A percentile compares a stretch with the other conserved stretches of the same genome.
These are phyloP conservation scores for Limnephilus marmoratus DNA, from an alignment of 2,888 invertebrate genomes.

Conservation along the genomic window DNA sequence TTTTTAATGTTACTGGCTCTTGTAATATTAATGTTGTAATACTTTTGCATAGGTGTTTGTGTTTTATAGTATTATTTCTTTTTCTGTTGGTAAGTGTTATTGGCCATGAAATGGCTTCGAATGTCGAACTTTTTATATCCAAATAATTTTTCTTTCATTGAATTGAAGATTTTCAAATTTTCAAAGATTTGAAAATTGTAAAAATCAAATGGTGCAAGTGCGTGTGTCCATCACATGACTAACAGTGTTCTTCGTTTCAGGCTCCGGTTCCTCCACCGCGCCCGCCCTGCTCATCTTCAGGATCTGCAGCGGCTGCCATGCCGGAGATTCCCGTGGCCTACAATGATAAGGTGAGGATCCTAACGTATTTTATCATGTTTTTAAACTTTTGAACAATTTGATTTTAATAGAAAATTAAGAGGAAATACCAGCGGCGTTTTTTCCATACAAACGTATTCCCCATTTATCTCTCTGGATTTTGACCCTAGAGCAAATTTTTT, in stretches of 20 bases:
- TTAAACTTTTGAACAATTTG: no score
- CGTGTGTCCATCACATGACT: neutral
- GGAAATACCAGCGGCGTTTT: no score
- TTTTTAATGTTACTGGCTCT: neutral
- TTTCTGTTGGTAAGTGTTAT: neutral
- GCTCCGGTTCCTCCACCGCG: slow-evolving; percentile 88
- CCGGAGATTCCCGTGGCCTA: slow-evolving; percentile 92
- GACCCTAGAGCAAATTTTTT: no score
- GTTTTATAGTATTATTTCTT: neutral
- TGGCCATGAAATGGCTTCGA: neutral
- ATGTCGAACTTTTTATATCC: neutral
- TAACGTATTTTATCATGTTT: neutral
- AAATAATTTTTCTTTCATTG: neutral
- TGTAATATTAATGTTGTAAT: neutral
- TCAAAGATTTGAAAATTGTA: neutral
- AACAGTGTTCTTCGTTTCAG: slow-evolving; percentile 70
- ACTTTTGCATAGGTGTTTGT: neutral
- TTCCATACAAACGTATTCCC: no score
- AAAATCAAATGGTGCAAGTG: neutral
- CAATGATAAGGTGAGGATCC: slow-evolving; percentile 88
- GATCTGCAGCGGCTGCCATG: slow-evolving; percentile 73
- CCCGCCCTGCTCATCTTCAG: slow-evolving; percentile 75
- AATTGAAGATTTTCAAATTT: neutral
- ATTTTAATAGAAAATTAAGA: no score
- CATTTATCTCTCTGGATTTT: no score